A percentile compares a stretch with the other conserved stretches of the same genome.
phyloP scores from a whole-genome alignment of 1,140 invertebrate species.

The Palaemon carinicauda region DNA sequence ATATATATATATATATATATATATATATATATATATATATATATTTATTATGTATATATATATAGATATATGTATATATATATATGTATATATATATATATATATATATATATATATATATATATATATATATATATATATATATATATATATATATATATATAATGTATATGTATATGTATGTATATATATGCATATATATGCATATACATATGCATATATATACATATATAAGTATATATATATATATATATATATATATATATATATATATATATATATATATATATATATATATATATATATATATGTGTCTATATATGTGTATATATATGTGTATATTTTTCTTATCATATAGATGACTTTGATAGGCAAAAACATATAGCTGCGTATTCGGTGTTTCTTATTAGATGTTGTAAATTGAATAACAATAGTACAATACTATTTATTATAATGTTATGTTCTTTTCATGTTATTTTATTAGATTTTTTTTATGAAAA shows the following conservation, averaged over 20 bases:
- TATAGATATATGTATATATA: constrained; percentile 10
- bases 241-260: constrained; percentile 16
- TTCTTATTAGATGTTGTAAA: no score
- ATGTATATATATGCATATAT: constrained; percentile 10
- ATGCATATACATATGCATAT: constrained; percentile 3
- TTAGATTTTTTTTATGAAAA: no score
- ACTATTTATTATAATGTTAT: no score
- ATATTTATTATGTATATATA: no score
- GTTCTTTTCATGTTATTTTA: no score
- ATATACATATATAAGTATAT: constrained; percentile 10
- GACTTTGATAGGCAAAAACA: no score
- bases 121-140: constrained; percentile 19
- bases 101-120: constrained; percentile 19
- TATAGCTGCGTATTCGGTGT: no score
- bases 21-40: constrained; percentile 19
- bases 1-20: constrained; percentile 19
- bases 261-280: constrained; percentile 11
- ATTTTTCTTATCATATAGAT: no score
- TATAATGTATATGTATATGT: constrained; percentile 5
- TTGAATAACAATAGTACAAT: no score
- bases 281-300: constrained; percentile 19
- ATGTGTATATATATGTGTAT: constrained; percentile 7
- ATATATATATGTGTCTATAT: constrained; percentile 10
- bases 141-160: constrained; percentile 15
- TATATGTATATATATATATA: constrained; percentile 13